A percentile compares a stretch with the other conserved stretches of the same genome.
Evolutionary conservation across 2,888 invertebrate genomes (phyloP).

Genomic region (Laspeyria flexula): DNA sequence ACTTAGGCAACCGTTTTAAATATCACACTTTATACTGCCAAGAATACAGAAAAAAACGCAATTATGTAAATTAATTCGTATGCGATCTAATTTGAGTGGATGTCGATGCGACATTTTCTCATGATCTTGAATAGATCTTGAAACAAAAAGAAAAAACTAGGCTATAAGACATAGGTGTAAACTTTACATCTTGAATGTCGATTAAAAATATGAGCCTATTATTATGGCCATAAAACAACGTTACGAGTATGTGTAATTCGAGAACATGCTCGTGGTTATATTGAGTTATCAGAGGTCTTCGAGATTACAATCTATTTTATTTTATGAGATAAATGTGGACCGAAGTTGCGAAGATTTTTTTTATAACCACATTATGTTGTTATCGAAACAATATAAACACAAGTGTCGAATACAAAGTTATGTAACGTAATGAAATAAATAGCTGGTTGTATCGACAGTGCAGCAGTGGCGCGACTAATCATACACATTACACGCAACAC

Average conservation of each 20-base stretch:
- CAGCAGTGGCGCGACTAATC: constrained; percentile 19
- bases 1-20: constrained; percentile 21
- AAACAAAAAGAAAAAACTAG: no score
- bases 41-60: constrained; percentile 14
- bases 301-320: no score
- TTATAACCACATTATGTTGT: no score
- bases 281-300: no score
- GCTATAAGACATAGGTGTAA: constrained; percentile 18
- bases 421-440: no score
- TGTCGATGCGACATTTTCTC: constrained; percentile 24
- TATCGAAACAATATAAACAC: no score
- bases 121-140: constrained; percentile 42
- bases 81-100: constrained; percentile 32
- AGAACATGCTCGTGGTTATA: no score
- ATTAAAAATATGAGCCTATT: constrained; percentile 28
- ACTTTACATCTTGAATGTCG: constrained; percentile 2
- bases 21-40: constrained; percentile 20
- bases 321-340: no score
- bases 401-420: no score
- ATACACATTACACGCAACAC: constrained; percentile 19
- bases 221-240: constrained; percentile 23
- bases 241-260: no score
- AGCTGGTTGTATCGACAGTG: no score
- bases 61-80: constrained; percentile 30
- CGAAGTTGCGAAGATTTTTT: no score